These are phyloP conservation scores for Morpho helenor DNA, from an alignment of 2,888 invertebrate species.

Conservation along the genomic window DNA sequence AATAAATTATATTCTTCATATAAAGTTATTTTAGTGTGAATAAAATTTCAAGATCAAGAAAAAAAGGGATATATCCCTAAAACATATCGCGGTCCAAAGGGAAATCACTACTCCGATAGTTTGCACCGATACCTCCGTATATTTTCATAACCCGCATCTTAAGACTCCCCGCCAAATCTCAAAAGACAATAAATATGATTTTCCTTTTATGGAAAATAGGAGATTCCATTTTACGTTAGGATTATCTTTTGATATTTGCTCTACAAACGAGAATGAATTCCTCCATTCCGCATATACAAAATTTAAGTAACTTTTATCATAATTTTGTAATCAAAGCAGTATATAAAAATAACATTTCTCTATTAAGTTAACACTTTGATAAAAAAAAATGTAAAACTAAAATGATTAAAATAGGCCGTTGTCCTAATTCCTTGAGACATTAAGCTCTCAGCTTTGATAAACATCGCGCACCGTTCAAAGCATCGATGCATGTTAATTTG, in stretches of 20 bases:
- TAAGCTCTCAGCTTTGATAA: slow-evolving; percentile 9
- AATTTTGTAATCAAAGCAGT: no score
- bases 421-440: background rate
- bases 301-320: no score
- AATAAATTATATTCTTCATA: no score
- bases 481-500: slow-evolving; percentile 21
- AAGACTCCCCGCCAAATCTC: slow-evolving; percentile 28
- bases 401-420: background rate
- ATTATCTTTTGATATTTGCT: slow-evolving; percentile 1
- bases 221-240: slow-evolving; percentile 7
- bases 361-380: no score
- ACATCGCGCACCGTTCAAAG: slow-evolving; percentile 13
- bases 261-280: background rate
- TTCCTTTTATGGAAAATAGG: slow-evolving; percentile 9
- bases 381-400: no score
- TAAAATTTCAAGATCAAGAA: slow-evolving; percentile 8
- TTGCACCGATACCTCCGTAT: slow-evolving; percentile 47
- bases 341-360: no score
- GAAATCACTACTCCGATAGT: slow-evolving; percentile 50
- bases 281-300: no score
- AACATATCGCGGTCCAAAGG: slow-evolving; percentile 35
- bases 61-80: slow-evolving; percentile 7
- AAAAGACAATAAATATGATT: slow-evolving; percentile 32
- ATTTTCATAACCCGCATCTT: slow-evolving; percentile 46
- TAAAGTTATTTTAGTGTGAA: no score